Conservation (phyloP, 2,888 invertebrate genomes). For the Polymixis lichenea region DNA sequence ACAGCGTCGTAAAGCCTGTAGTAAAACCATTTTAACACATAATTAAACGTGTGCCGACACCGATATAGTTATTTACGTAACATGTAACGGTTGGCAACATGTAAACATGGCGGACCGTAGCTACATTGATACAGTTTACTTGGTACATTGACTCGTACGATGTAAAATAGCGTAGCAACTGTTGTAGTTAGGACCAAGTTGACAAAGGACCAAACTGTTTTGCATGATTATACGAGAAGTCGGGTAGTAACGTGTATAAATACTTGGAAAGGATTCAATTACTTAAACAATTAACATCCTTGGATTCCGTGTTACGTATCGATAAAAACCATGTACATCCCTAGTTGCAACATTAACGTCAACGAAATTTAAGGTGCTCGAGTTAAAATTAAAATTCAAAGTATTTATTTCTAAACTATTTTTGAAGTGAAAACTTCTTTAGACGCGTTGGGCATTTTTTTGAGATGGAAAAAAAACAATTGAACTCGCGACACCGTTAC, state of each 20-base stretch:
- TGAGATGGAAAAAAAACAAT: no score
- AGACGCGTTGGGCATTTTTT: no score
- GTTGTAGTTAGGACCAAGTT: not conserved
- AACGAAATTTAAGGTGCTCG: not conserved
- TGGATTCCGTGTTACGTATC: not conserved
- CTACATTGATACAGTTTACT: constrained; percentile 7
- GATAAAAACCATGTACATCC: not conserved
- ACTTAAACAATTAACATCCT: not conserved
- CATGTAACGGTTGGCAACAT: constrained; percentile 22
- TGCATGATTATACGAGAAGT: not conserved
- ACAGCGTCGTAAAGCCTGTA: not conserved
- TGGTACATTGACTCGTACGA: constrained; percentile 7
- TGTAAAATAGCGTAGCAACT: not conserved
- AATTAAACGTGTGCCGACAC: constrained; percentile 19
- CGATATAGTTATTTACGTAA: constrained; percentile 51
- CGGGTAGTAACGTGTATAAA: not conserved
- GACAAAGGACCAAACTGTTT: not conserved
- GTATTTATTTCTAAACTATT: not conserved
- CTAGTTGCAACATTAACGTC: not conserved
- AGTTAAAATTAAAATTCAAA: not conserved
- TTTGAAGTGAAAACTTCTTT: no score
- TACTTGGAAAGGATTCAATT: not conserved
- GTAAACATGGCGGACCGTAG: constrained; percentile 39
- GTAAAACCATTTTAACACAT: constrained; percentile 23
- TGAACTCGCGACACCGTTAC: no score